Evolutionary conservation across 2,888 invertebrate genomes (phyloP).

Genomic region (Gnatocerus cornutus): DNA sequence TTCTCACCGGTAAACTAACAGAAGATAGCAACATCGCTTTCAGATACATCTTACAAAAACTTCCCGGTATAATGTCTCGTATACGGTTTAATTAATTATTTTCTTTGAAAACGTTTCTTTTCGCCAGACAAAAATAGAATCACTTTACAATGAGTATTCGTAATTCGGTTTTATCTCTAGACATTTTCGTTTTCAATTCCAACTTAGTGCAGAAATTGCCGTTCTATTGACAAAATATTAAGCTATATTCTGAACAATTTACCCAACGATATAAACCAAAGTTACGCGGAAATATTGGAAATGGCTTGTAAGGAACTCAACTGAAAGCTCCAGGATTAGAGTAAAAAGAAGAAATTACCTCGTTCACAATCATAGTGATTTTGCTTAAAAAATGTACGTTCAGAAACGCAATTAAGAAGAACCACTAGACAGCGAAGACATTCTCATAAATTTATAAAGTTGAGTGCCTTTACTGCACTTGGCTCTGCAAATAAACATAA

Average conservation of each 20-base stretch:
- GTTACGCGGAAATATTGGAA: constrained; percentile 8
- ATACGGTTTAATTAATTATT: constrained; percentile 26
- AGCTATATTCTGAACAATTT: constrained; percentile 21
- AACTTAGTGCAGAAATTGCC: constrained; percentile 21
- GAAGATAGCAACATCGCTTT: constrained; percentile 43
- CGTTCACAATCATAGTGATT: no score
- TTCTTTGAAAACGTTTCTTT: neutral
- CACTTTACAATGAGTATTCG: neutral
- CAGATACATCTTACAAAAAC: constrained; percentile 39
- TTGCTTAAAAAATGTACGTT: no score
- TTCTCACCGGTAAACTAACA: constrained; percentile 61
- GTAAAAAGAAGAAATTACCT: no score
- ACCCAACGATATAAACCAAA: constrained; percentile 4
- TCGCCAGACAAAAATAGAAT: constrained; percentile 4
- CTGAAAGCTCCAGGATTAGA: neutral
- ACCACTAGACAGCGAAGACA: no score
- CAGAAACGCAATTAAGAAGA: no score
- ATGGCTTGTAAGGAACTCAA: neutral
- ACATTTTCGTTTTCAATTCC: constrained; percentile 25
- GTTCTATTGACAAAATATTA: constrained; percentile 31
- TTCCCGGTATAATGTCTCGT: constrained; percentile 14
- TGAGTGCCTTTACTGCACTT: no score
- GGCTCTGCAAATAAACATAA: no score
- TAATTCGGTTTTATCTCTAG: constrained; percentile 14
- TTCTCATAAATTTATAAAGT: no score